Evolutionary conservation across 2,888 invertebrate species (phyloP).

Genomic region (Zaprionus obscuricornis): DNA sequence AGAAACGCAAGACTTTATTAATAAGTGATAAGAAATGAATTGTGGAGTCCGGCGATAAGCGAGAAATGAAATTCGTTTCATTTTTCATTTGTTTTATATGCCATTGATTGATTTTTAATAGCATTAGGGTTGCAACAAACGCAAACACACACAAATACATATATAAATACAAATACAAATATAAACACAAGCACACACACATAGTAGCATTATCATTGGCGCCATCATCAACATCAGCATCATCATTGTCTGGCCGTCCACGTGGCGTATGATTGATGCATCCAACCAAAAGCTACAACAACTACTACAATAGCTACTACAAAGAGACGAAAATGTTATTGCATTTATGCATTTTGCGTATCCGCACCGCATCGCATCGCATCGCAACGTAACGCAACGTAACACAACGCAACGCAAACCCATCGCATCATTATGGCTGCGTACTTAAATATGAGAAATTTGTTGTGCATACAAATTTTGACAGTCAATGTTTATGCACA

Average conservation of each 20-base stretch:
- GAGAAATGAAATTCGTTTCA: constrained; percentile 29
- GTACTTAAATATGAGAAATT: constrained; percentile 77
- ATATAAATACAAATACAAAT: background rate
- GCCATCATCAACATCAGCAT: constrained; percentile 42
- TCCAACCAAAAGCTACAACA: constrained; percentile 33
- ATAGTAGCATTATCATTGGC: constrained; percentile 30
- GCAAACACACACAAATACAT: constrained; percentile 4
- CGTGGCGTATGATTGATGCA: constrained; percentile 75
- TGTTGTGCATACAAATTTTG: constrained; percentile 77
- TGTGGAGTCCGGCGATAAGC: constrained; percentile 45
- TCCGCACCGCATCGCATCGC: too few species aligned
- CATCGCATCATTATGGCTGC: constrained; percentile 67
- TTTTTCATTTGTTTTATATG: constrained; percentile 72
- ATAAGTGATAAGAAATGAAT: constrained; percentile 59
- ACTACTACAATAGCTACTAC: constrained; percentile 10
- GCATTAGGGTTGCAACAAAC: constrained; percentile 53
- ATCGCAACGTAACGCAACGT: too few species aligned
- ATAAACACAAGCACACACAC: constrained; percentile 5
- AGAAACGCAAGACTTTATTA: constrained; percentile 53
- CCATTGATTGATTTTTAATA: constrained; percentile 76
- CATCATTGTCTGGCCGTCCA: constrained; percentile 59
- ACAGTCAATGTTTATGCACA: constrained; percentile 67
- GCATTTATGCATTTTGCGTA: constrained; percentile 76
- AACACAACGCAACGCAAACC: background rate
- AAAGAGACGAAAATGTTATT: too few species aligned